Evolutionary conservation across 2,113 vertebrate species (phyloP), one percentile per base, ranked within the genome.

Genomic region (Microtus oregoni): DNA sequence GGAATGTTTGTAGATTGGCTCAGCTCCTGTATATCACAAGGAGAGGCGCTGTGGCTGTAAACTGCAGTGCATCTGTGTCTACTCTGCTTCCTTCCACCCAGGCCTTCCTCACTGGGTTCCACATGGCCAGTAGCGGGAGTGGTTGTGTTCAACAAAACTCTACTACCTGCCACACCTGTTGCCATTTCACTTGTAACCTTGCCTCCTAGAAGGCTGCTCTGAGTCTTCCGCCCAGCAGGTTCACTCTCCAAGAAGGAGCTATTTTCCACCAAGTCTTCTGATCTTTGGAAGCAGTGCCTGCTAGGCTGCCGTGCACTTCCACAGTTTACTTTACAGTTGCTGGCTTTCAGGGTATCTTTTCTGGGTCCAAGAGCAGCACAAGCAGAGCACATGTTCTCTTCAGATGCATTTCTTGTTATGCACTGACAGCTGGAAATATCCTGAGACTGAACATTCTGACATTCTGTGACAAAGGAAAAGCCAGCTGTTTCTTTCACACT

Each of bases 391-490:
- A 58, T 6, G 0, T 26, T 85, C 0, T 6, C 73, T 90, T 97
- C 92, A 90, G 55, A 67, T 72, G 30, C 55, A 47, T 58, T 89
- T 87, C 91, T 72, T 93, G 61, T 86, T 72, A 58, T 3, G 91
- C 24, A 79, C 55, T 44, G 93, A n/a, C 55, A 95, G 89, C 58
- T 47, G 58, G 38, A 50, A 13, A 70, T 63, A 90, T 26, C 50
- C 93, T 81, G 73, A 96, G n/a, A 67, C n/a, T 81, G 95, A 97
- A 82, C 65, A 78, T 41, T 96, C 50, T 77, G 90, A 95, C 2
- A 7, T 76, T 95, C 85, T 88, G 83, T 68, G 90, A 81, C n/a
- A 76, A 68, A 2, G 0, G 94, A 82, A 90, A 85, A 78, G n/a
- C 8, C 65, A 67, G 15, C 0, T 72, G 86, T n/a, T 81, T 88